Percentiles rank a stretch among this genome's conserved stretches.
Evolutionary conservation across 2,113 vertebrate species (phyloP).

Genomic region (Circaetus cinerascens): DNA sequence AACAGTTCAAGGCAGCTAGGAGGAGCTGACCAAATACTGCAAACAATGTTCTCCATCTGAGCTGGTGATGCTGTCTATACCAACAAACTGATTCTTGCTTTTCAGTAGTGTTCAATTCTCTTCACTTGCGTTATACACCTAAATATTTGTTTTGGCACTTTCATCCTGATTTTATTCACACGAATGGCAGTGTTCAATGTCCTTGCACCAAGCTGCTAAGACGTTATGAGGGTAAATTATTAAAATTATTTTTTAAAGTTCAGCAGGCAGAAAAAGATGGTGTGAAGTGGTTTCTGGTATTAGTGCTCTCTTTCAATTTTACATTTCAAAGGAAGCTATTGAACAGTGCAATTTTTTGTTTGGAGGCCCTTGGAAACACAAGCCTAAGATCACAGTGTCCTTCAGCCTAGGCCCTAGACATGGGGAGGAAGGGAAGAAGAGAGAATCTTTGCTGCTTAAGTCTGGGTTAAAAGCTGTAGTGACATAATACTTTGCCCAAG

Average conservation of each 20-base stretch:
- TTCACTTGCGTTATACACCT: neutral
- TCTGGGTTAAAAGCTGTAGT: neutral
- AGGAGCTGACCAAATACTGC: slow-evolving; percentile 20
- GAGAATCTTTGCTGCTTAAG: neutral
- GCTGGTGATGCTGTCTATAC: neutral
- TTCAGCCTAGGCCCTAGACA: neutral
- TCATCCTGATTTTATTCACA: neutral
- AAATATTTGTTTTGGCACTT: neutral
- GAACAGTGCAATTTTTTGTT: neutral
- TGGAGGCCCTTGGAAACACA: neutral
- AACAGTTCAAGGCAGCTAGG: neutral
- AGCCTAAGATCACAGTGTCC: neutral
- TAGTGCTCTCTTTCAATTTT: neutral
- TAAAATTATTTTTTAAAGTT: neutral
- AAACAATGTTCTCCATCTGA: neutral
- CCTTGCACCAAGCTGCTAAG: neutral
- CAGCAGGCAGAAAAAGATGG: neutral
- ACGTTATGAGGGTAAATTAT: neutral
- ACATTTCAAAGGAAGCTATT: neutral
- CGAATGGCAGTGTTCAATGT: neutral
- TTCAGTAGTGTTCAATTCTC: neutral
- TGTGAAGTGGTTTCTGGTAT: neutral
- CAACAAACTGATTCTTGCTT: neutral
- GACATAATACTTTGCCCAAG: neutral
- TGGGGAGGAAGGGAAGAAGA: neutral